Evolutionary conservation across 2,888 invertebrate species (phyloP).

Genomic region (Troilus luridus): DNA sequence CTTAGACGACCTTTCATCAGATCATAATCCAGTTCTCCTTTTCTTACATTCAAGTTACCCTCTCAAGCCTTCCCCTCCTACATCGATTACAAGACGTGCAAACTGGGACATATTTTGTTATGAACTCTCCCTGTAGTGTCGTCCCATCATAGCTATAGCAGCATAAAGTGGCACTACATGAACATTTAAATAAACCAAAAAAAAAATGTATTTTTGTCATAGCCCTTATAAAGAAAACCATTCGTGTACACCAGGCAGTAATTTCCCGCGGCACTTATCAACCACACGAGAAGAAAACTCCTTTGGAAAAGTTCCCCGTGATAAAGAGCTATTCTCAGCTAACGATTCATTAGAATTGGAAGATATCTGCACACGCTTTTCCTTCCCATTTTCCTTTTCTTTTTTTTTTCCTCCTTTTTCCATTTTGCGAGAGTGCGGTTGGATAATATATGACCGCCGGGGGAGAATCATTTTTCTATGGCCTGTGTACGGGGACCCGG

Average conservation of each 20-base stretch:
- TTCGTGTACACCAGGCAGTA: background rate
- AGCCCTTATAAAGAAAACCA: background rate
- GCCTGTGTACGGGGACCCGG: conserved; percentile 28
- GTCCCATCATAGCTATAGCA: too few relatives aligned
- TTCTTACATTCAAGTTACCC: too few relatives aligned
- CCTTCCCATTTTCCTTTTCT: background rate
- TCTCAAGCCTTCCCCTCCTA: too few relatives aligned
- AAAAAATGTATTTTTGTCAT: background rate
- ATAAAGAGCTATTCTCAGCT: conserved; percentile 28
- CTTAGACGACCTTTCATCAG: too few relatives aligned
- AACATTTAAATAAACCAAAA: background rate
- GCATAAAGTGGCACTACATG: too few relatives aligned
- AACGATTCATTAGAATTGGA: conserved; percentile 33
- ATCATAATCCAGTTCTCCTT: too few relatives aligned
- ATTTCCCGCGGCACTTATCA: background rate
- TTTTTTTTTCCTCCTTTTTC: background rate
- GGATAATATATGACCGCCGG: conserved; percentile 29
- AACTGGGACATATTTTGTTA: too few relatives aligned
- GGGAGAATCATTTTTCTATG: conserved; percentile 36
- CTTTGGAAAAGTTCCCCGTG: conserved; percentile 8
- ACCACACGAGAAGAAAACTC: background rate
- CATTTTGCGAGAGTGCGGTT: conserved; percentile 17
- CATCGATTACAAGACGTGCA: too few relatives aligned
- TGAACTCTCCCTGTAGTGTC: too few relatives aligned
- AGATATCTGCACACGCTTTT: conserved; percentile 35